Conservation (phyloP, 2,888 invertebrate species). For the Drosophila macrothrix region DNA sequence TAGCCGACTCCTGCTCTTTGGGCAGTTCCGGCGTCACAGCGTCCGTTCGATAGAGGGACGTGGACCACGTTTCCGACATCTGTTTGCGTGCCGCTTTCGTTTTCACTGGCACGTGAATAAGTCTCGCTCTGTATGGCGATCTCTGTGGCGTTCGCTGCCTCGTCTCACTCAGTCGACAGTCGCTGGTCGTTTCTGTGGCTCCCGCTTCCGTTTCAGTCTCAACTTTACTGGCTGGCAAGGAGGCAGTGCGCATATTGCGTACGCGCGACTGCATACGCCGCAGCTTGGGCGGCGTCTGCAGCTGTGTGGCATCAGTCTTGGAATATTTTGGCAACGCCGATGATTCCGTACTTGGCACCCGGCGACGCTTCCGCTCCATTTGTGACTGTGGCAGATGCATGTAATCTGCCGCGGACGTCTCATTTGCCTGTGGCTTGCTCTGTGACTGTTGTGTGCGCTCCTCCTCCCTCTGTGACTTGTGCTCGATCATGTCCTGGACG, state of each 20-base stretch:
- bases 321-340: constrained; percentile 8
- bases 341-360: constrained; percentile 4
- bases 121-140: constrained; percentile 6
- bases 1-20: not conserved
- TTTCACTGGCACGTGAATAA: constrained; percentile 60
- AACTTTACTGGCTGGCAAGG: constrained; percentile 16
- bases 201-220: constrained; percentile 1
- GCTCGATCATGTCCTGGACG: constrained; percentile 46
- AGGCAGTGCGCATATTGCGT: constrained; percentile 31
- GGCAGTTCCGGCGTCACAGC: not conserved
- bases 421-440: constrained; percentile 4
- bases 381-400: constrained; percentile 29
- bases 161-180: not conserved
- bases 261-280: constrained; percentile 19
- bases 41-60: not conserved
- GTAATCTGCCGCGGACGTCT: constrained; percentile 14
- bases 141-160: not conserved
- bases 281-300: constrained; percentile 23
- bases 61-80: constrained; percentile 45
- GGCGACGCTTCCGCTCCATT: constrained; percentile 58
- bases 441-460: constrained; percentile 14
- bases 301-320: constrained; percentile 24
- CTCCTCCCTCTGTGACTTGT: constrained; percentile 37
- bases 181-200: not conserved
- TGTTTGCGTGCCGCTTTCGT: constrained; percentile 77